Base-by-base conservation (phyloP, 2,888 invertebrate genomes). In the Scotopteryx bipunctaria region DNA sequence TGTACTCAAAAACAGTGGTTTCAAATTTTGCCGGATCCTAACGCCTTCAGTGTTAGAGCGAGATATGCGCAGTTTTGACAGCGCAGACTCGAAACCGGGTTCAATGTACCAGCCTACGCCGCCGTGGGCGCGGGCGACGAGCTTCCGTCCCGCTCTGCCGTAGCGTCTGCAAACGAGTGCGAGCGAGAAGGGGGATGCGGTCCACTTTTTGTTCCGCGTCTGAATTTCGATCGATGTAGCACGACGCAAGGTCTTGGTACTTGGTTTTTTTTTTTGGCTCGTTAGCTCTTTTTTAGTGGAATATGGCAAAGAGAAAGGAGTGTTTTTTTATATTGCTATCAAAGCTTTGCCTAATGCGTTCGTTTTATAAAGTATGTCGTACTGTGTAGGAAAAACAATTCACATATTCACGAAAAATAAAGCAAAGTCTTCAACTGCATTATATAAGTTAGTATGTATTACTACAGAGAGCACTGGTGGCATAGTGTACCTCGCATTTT, bases 171-270 rank as follows among this genome's bases (percentile, higher is more conserved):
- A 44, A 45, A 5, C 37, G 54, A 27, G 74, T 53, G 73, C 52
- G 72, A 81, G 63, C 25, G 73, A 73, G 77, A 78, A 51, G 68
- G 33, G 48, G 53, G 59, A 54, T 60, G 62, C 76, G 81, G 79
- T 78, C 81, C 76, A 86, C 87, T 87, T 88, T 87, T 87, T 88
- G 83, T 80, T 77, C 75, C 68, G 78, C 82, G 79, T 81, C 78
- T 82, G 85, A 86, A 86, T 87, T 86, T 83, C 81, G 86, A 86
- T 84, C 85, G 81, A 78, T 83, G 76, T 79, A 82, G 70, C 65
- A 71, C 79, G 80, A 65, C 69, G 57, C 57, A 56, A 54, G 36
- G 59, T 78, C 70, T 86, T 86, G 85, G 64, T 82, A 78, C 78
- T 86, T 78, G 64, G 41, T 44, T 59, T 66, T 67, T 66, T n/a